Base-by-base conservation (phyloP, 1,140 invertebrate species). In the Leptoteleia sp. region DNA sequence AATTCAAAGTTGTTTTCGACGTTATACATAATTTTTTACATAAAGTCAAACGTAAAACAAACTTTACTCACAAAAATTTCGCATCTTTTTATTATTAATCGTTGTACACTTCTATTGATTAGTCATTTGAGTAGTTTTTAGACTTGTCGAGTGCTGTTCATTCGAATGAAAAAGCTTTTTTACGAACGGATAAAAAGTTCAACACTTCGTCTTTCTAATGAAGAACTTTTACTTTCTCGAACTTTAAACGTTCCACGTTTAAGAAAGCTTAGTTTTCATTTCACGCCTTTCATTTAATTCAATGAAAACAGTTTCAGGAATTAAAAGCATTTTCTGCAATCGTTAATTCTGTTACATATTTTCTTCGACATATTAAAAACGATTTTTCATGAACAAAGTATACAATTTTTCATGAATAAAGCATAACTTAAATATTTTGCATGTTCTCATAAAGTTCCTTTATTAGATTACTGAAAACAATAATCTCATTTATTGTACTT, bases 1-100 rank as follows among this genome's bases (percentile, higher is more conserved):
- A n/a, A n/a, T 64, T 50, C 35, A 11, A 52, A 50, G 15, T 45
- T 48, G 52, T 76, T 17, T 37, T 29, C 82, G 83, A 86, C 83
- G 86, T 86, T 86, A 82, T 87, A 88, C 83, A n/a, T n/a, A n/a
- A n/a, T 89, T 89, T 85, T 88, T 87, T 68, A 68, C 42, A 15
- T 35, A 52, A 85, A 86, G 83, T 72, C 52, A 77, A 77, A 82
- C 82, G 82, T 82, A 80, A 84, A 35, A 25, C 75, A 29, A 76
- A 77, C 42, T 80, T 81, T 76, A 54, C 33, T 54, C 65, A 52
- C 57, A 62, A 65, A 64, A 62, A 62, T 19, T 15, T 48, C 15
- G 35, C 45, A 45, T 25, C 48, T 68, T 64, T 78, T 78, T 55
- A 42, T 47, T 72, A 55, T 62, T 35, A 61, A 68, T 73, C 68